Conservation (phyloP, 2,113 vertebrate genomes). For the Amphilophus citrinellus region DNA sequence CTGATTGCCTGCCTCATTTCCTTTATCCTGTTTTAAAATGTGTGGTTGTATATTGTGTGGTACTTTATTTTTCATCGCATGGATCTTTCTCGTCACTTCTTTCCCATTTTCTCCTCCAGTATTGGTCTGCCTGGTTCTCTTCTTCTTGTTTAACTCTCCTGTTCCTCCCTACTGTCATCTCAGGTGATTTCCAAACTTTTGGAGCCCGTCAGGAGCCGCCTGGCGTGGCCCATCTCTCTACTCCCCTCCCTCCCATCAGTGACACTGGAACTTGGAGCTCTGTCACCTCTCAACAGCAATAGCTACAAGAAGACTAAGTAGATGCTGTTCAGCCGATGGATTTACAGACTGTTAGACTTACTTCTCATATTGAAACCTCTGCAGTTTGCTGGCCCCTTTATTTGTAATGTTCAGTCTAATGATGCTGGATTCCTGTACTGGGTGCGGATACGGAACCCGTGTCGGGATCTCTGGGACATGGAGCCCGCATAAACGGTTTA, state of each 20-base stretch:
- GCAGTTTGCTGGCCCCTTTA: conserved; percentile 42
- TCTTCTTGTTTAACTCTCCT: conserved; percentile 35
- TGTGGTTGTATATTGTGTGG: background rate
- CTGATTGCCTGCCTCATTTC: conserved; percentile 5
- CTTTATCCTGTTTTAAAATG: background rate
- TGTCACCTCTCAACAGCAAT: conserved; percentile 82
- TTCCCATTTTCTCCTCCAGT: background rate
- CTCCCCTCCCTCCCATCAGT: conserved; percentile 80
- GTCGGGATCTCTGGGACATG: conserved; percentile 30
- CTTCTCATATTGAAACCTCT: conserved; percentile 1
- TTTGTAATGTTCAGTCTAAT: conserved; percentile 13
- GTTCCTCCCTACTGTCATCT: conserved; percentile 78
- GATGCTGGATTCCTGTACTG: conserved; percentile 25
- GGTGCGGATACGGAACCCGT: conserved; percentile 11
- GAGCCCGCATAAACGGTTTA: conserved; percentile 25
- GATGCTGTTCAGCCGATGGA: conserved; percentile 49
- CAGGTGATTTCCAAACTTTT: conserved; percentile 95
- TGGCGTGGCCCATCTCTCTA: conserved; percentile 83
- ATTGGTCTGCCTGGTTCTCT: background rate
- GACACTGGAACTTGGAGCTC: conserved; percentile 70
- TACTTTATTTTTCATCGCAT: background rate
- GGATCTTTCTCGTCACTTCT: background rate
- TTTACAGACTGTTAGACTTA: background rate
- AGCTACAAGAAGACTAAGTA: conserved; percentile 95
- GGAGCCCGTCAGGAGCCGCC: conserved; percentile 88